phyloP scores from a whole-genome alignment of 2,888 invertebrate species.

The Arctia plantaginis region DNA sequence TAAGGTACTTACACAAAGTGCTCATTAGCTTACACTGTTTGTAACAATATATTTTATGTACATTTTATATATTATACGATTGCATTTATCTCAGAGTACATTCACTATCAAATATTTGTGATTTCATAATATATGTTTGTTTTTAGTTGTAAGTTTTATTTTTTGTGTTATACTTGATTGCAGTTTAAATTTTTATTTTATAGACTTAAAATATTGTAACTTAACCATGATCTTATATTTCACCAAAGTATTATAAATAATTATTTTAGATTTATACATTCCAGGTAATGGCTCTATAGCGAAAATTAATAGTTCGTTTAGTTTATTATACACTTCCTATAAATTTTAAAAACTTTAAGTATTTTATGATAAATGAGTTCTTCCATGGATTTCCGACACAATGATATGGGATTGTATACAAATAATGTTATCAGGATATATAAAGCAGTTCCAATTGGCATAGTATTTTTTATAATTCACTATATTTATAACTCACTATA shows the following conservation, averaged over 20 bases:
- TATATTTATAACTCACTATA: not conserved
- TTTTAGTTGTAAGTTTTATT: slow-evolving; percentile 47
- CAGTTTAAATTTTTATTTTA: slow-evolving; percentile 22
- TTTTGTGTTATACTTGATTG: slow-evolving; percentile 33
- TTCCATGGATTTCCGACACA: not conserved
- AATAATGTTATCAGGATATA: not conserved
- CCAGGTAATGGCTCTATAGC: not conserved
- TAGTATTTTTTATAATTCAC: not conserved
- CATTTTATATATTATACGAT: slow-evolving; percentile 37
- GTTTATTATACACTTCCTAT: not conserved
- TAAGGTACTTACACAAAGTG: slow-evolving; percentile 39
- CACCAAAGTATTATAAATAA: not conserved
- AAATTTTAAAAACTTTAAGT: not conserved
- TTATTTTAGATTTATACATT: not conserved
- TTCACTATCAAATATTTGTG: slow-evolving; percentile 22
- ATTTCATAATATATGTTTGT: slow-evolving; percentile 24
- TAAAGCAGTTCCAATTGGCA: not conserved
- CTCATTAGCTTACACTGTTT: slow-evolving; percentile 50
- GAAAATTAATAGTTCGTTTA: not conserved
- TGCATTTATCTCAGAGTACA: slow-evolving; percentile 15
- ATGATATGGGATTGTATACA: not conserved
- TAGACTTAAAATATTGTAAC: slow-evolving; percentile 30
- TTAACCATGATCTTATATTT: not conserved
- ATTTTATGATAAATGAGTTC: not conserved
- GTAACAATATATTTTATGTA: slow-evolving; percentile 39